Evolutionary conservation across 2,113 vertebrate genomes (phyloP), one percentile per base, ranked within the genome.

Genomic region (Camelus dromedarius): DNA sequence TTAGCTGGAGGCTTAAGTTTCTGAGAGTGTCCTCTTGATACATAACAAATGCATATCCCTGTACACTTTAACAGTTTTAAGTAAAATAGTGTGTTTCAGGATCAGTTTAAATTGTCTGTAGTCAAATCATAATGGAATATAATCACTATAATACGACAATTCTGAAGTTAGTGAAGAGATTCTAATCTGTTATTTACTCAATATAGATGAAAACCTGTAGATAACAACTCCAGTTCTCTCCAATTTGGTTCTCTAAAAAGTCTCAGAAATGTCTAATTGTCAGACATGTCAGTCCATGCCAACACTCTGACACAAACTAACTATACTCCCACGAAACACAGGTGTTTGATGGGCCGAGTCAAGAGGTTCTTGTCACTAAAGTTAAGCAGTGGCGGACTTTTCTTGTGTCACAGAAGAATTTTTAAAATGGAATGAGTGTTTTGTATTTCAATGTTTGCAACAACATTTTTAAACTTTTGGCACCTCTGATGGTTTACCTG

Each of bases 1-100:
- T 77, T 96, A 13, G 10, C 75, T 69, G 66, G 35, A 84, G 64
- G 62, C 30, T 96, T 95, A 79, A 75, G 52, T 90, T 94, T 89
- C 89, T 94, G 30, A 92, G 69, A 84, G 8, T 90, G 26, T 80
- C 2, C 28, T 11, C 69, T 62, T 64, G 26, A 8, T 30, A 85
- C 6, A 81, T n/a, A 69, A 79, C 22, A 81, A 67, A 76, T 75
- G 32, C 16, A 9, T 66, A 79, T 79, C 7, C 15, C 6, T 83
- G 18, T 81, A 80, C 12, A 64, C 70, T 82, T 83, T 79, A 75
- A 89, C 20, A 50, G 30, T 89, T 82, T 75, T 46, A 91, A 88
- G 87, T 62, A 81, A 77, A 85, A 79, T 50, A 69, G 83, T 56
- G 22, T 73, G 19, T 83, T 93, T 92, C 11, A 14, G 26, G 8